phyloP scores from a whole-genome alignment of 2,113 vertebrate species.

The Zonotrichia leucophrys region DNA sequence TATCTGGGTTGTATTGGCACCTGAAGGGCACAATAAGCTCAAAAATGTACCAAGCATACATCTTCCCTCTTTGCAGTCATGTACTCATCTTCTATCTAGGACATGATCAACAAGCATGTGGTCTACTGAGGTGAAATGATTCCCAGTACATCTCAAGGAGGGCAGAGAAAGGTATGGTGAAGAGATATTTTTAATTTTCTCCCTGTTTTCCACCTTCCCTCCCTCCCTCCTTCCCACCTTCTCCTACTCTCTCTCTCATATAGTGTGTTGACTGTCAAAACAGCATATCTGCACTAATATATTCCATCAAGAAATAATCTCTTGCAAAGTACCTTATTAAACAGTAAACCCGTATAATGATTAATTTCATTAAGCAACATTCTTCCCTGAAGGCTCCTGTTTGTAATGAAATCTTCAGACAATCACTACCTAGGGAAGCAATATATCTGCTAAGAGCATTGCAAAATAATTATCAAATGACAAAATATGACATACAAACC shows the following conservation, averaged over 20 bases:
- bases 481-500: neutral
- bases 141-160: neutral
- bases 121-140: neutral
- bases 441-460: neutral
- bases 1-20: neutral
- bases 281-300: neutral
- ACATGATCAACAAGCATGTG: neutral
- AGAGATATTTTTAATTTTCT: neutral
- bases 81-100: neutral
- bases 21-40: neutral
- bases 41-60: neutral
- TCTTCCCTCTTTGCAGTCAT: neutral
- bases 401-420: slow-evolving; percentile 31
- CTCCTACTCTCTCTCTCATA: neutral
- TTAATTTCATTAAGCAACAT: slow-evolving; percentile 41
- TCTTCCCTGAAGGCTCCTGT: slow-evolving; percentile 23
- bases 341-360: neutral
- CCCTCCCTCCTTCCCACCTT: neutral
- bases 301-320: slow-evolving; percentile 7
- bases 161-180: neutral
- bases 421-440: neutral
- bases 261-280: neutral
- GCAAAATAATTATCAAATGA: neutral
- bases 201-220: neutral
- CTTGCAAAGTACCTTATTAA: slow-evolving; percentile 25